Base-by-base conservation (phyloP, 2,797 vertebrate genomes). In the Selene dorsalis region DNA sequence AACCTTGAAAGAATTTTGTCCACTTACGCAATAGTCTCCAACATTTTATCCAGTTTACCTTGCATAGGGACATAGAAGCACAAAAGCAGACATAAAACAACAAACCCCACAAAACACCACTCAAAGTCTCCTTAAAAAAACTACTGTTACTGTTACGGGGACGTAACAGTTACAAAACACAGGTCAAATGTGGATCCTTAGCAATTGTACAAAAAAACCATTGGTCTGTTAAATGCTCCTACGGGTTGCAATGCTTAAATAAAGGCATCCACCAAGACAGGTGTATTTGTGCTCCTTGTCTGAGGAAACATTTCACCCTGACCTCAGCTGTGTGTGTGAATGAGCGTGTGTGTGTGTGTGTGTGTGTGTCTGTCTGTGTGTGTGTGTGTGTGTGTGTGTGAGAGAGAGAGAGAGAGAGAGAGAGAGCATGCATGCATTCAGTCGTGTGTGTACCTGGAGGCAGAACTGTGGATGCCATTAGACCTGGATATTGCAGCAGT, bases 401-500 rank as follows among this genome's bases (percentile, higher is more conserved):
- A 6, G 69, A 57, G 64, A 18, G 57, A 26, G 66, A 59, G 47
- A 55, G 35, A 35, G 38, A 30, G 30, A 30, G 30, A 30, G 30
- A 30, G 30, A 30, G 30, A n/a, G n/a, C 30, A 32, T 26, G 60
- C 32, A 18, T 57, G 68, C 78, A 69, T 70, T 81, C 76, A 63
- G 67, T 85, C 64, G 79, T 70, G 69, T 70, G 63, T 45, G 30
- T 43, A 83, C 82, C 87, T 75, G 43, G 47, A 77, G 91, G 85
- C 78, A 64, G 75, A 82, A 84, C 68, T 81, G 28, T 80, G 74
- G 90, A 82, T 85, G 86, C 86, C 85, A 91, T 90, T 91, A 92
- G 88, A 85, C 52, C 71, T 69, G 77, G 83, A 87, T 89, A 90
- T 90, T 90, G 89, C 81, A 75, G 84, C 75, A 71, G 86, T 90